Conservation (phyloP, 1,140 invertebrate species). For the Globodera ellingtonae region DNA sequence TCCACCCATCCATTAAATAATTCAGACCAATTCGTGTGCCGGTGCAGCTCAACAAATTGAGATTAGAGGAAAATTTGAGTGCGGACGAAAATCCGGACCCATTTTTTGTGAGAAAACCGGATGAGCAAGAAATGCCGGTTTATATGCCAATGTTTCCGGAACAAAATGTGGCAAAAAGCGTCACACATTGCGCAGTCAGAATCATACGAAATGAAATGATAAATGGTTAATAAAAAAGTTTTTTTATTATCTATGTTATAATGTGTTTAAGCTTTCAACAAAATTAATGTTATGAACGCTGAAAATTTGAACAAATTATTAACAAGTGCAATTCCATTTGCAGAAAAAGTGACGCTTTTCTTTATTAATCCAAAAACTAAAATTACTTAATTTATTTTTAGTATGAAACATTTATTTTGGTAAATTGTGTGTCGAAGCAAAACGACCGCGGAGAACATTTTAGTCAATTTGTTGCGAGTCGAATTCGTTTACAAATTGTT, state of each 20-base stretch:
- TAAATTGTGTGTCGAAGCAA: background rate
- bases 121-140: background rate
- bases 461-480: background rate
- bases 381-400: background rate
- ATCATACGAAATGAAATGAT: background rate
- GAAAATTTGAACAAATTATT: background rate
- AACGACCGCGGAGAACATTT: background rate
- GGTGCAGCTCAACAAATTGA: background rate
- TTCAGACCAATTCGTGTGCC: background rate
- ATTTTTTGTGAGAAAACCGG: background rate
- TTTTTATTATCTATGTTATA: background rate
- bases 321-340: background rate
- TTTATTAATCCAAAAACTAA: background rate
- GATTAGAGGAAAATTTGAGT: background rate
- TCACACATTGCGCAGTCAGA: background rate
- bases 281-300: background rate
- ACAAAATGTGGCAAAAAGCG: background rate
- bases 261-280: background rate
- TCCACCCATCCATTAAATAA: background rate
- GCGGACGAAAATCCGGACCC: background rate
- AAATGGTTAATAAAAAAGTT: background rate
- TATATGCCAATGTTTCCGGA: background rate
- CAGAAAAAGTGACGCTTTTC: background rate
- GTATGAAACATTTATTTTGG: background rate
- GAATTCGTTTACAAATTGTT: background rate